These are phyloP conservation scores for Corella eumyota DNA, from an alignment of 23 tunicate species.

Conservation along the genomic window DNA sequence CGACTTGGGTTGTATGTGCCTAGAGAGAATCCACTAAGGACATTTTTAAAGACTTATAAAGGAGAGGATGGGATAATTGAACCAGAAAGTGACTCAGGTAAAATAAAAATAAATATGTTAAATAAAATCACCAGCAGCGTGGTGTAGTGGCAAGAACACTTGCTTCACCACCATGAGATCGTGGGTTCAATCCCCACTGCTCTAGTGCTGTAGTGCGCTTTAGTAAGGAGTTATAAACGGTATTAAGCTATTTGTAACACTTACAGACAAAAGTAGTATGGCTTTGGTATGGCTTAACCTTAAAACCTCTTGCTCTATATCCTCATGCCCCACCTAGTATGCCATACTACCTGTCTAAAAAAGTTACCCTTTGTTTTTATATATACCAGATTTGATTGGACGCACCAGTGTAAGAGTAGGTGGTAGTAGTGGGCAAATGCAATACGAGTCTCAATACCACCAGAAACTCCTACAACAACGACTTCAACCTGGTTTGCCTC, in stretches of 20 bases:
- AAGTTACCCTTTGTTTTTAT: background rate
- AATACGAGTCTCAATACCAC: no score
- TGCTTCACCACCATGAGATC: no score
- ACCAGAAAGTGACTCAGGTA: conserved; percentile 39
- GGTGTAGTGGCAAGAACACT: no score
- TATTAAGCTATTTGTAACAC: background rate
- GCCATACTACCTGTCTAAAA: background rate
- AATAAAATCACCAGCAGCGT: no score
- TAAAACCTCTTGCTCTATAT: no score
- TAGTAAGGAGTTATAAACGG: no score
- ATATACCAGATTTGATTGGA: conserved; percentile 38
- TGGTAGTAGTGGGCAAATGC: conserved; percentile 12
- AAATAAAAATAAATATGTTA: background rate
- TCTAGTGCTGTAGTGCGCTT: no score
- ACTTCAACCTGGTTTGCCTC: conserved; percentile 23
- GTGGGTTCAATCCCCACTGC: no score
- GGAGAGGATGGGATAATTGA: conserved; percentile 58
- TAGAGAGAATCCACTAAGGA: conserved; percentile 43
- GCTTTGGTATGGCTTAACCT: no score
- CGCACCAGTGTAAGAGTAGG: conserved; percentile 65
- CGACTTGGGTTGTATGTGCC: conserved; percentile 80
- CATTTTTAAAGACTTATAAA: conserved; percentile 64
- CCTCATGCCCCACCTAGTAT: background rate
- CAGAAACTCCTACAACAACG: no score
- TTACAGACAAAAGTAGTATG: no score